phyloP scores from a whole-genome alignment of 2,113 vertebrate genomes.

The Mustela nigripes region DNA sequence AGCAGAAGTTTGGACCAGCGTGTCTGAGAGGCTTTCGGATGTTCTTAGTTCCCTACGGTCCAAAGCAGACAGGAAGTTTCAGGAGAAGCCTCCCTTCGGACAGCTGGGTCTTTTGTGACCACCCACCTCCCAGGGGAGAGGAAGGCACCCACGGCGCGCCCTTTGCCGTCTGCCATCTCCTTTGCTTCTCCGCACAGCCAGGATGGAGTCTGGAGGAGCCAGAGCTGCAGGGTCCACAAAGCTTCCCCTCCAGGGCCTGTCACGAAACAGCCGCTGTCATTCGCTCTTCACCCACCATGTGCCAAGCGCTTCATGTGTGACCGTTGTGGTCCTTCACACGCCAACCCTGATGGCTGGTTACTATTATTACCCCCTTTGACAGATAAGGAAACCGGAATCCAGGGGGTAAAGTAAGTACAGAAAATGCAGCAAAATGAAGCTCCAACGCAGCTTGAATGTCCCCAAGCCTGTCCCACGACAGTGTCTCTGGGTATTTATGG shows the following conservation, averaged over 20 bases:
- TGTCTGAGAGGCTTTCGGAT: neutral
- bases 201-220: neutral
- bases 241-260: neutral
- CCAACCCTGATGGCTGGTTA: neutral
- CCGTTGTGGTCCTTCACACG: neutral
- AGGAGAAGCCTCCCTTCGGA: neutral
- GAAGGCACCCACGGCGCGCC: no score
- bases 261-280: neutral
- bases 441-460: neutral
- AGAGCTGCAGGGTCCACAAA: neutral
- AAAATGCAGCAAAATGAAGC: neutral
- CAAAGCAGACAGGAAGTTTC: neutral
- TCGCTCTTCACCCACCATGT: neutral
- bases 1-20: neutral
- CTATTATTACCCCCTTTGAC: neutral
- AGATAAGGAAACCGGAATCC: slow-evolving; percentile 39
- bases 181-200: neutral
- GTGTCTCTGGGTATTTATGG: neutral
- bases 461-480: neutral
- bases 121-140: neutral
- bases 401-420: neutral
- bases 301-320: neutral
- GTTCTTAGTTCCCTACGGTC: neutral
- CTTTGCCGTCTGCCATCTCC: neutral
- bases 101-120: neutral